A percentile compares a stretch with the other conserved stretches of the same genome.
Evolutionary conservation across 2,113 vertebrate species (phyloP).

Genomic region (Microcebus jonahi): DNA sequence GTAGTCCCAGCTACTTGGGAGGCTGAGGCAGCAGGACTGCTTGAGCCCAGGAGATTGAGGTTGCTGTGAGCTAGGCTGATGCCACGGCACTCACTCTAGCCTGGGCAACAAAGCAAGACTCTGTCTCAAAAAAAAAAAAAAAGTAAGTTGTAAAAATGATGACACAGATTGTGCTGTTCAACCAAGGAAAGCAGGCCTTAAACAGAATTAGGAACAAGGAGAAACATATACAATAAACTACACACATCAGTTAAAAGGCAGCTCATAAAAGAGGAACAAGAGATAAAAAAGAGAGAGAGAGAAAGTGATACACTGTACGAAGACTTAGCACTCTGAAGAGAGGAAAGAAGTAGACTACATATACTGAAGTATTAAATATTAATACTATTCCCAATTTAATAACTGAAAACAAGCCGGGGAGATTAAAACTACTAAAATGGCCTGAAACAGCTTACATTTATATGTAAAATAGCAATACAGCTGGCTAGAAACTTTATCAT

Average conservation of each 20-base stretch:
- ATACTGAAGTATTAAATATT: neutral
- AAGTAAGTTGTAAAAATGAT: neutral
- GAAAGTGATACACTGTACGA: neutral
- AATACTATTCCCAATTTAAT: neutral
- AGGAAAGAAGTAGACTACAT: neutral
- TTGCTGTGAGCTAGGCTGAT: no score
- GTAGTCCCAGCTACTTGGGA: no score
- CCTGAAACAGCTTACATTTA: neutral
- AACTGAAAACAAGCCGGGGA: conserved; percentile 4
- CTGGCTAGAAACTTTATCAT: neutral
- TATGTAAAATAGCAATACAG: neutral
- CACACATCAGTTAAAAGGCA: neutral
- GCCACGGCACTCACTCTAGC: no score
- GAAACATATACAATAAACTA: neutral
- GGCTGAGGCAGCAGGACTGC: no score
- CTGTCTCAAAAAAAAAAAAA: neutral
- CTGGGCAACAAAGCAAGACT: no score
- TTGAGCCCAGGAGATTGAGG: no score
- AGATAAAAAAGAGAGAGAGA: neutral
- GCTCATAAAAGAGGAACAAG: neutral
- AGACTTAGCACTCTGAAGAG: neutral
- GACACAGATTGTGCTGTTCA: neutral
- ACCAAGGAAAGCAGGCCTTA: neutral
- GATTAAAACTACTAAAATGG: conserved; percentile 7
- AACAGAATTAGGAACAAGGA: conserved; percentile 17